Conservation (phyloP, 1,140 invertebrate species). For the Drosophila aff. region DNA sequence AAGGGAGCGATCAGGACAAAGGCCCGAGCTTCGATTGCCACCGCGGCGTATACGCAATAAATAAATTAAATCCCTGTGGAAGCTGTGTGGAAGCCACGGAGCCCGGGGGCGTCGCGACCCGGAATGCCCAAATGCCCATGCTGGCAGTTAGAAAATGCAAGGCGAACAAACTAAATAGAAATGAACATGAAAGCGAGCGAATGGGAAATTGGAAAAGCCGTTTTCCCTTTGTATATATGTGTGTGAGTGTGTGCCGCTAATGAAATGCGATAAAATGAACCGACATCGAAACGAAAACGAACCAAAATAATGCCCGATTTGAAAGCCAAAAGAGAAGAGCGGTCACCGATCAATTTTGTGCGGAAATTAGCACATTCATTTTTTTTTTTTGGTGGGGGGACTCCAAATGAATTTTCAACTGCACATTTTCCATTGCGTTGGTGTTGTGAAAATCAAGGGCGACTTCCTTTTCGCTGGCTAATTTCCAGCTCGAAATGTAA, state of each 20-base stretch:
- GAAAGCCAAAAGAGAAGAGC: conserved; percentile 1
- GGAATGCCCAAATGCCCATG: conserved; percentile 12
- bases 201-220: conserved; percentile 30
- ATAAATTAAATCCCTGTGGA: conserved; percentile 65
- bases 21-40: conserved; percentile 15
- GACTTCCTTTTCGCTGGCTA: conserved; percentile 30
- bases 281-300: conserved; percentile 41
- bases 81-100: conserved; percentile 1
- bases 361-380: conserved; percentile 66
- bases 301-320: conserved; percentile 54
- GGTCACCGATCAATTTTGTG: conserved; percentile 43
- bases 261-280: conserved; percentile 76
- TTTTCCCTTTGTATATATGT: not conserved
- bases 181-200: conserved; percentile 3
- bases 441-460: conserved; percentile 8
- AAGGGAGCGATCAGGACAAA: conserved; percentile 38
- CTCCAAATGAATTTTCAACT: conserved; percentile 9
- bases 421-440: conserved; percentile 4
- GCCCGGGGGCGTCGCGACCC: not conserved
- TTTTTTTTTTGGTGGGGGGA: not conserved
- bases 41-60: conserved; percentile 51
- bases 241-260: conserved; percentile 42
- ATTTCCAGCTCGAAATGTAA: conserved; percentile 65
- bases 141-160: conserved; percentile 22
- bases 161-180: conserved; percentile 16